phyloP scores from a whole-genome alignment of 2,113 vertebrate species.

The Oceanodroma tethys region DNA sequence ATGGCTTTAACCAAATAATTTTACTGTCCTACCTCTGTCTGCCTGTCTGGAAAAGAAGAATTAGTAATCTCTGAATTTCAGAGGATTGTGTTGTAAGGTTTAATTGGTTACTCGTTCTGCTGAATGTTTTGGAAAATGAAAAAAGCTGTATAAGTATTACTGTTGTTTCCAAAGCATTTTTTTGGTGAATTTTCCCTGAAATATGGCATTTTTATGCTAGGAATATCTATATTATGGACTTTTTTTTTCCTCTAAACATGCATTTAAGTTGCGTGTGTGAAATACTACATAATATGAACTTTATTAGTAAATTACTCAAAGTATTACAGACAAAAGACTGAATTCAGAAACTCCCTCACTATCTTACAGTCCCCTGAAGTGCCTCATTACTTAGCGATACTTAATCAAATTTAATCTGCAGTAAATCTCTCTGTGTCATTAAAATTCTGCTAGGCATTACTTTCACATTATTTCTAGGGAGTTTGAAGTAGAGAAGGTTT shows the following conservation, averaged over 20 bases:
- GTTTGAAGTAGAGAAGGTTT: background rate
- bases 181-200: background rate
- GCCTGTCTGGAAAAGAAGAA: background rate
- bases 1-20: background rate
- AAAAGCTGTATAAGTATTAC: background rate
- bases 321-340: background rate
- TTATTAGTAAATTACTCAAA: background rate
- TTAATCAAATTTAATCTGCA: conserved; percentile 27
- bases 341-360: background rate
- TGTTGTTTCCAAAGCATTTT: background rate
- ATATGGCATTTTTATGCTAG: background rate
- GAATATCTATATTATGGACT: background rate
- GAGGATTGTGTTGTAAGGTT: background rate
- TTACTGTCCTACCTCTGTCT: background rate
- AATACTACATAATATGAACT: background rate
- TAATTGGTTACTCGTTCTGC: background rate
- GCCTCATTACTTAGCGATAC: background rate
- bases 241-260: background rate
- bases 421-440: conserved; percentile 10
- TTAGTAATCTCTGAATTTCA: background rate
- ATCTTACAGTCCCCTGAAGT: background rate
- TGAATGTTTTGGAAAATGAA: background rate
- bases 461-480: background rate
- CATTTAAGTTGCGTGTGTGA: background rate
- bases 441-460: background rate